Evolutionary conservation across 2,888 invertebrate species (phyloP), one percentile per base, ranked within the genome.

Genomic region (Caenorhabditis sp.): DNA sequence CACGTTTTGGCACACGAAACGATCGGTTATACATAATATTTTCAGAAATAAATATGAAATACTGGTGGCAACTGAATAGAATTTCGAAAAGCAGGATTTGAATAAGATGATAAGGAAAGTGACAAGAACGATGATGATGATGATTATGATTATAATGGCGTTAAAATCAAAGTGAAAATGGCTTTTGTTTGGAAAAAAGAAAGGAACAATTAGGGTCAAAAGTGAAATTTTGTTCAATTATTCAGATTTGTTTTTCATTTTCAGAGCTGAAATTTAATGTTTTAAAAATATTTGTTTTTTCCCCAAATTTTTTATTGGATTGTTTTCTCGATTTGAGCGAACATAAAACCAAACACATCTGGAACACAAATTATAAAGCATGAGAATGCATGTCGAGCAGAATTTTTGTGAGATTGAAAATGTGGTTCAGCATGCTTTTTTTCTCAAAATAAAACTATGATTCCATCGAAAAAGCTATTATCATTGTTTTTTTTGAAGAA

Each of bases 21-120:
- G 74, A 69, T 36, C 74, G 74, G 24, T 76, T 76, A 62, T 76
- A 71, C 76, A 70, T 58, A 21, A 27, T n/a, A n/a, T 54, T 50
- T 50, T 61, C 23, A 61, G 36, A 14, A 54, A 26, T 43, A 43
- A 43, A 50, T 21, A 49, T 60, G 21, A 60, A 36, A 36, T 36
- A n/a, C n/a, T n/a, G n/a, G n/a, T n/a, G n/a, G n/a, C n/a, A n/a
- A n/a, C n/a, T n/a, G n/a, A n/a, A n/a, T n/a, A n/a, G n/a, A n/a
- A n/a, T n/a, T n/a, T n/a, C n/a, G n/a, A n/a, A 31, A 10, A 10
- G 31, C 31, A 31, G 31, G 31, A 31, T 31, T 31, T 31, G 51
- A 21, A 51, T 51, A 51, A 23, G 21, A 51, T 19, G 51, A 51
- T 19, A 51, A 51, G 51, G 31, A 19, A 51, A 43, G 43, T 43